Conservation (phyloP, 2,113 vertebrate species). For the Amphiprion percula region DNA sequence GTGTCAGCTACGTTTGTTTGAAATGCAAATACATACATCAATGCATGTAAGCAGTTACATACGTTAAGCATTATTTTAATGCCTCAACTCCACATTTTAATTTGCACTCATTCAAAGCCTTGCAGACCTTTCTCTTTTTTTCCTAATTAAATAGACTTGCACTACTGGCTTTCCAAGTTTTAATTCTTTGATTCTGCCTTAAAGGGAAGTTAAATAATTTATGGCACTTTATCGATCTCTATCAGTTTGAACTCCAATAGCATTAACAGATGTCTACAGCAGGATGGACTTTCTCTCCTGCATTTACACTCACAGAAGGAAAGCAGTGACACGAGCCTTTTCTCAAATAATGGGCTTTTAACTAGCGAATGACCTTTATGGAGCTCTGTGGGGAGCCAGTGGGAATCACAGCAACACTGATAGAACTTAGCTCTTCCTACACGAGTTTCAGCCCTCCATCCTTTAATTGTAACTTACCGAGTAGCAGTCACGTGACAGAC, state of each 20-base stretch:
- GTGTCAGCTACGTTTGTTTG: conserved; percentile 28
- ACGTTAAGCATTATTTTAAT: background rate
- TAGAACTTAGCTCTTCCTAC: conserved; percentile 19
- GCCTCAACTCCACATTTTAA: conserved; percentile 22
- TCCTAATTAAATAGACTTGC: conserved; percentile 5
- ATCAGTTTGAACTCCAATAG: conserved; percentile 2
- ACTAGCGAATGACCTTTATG: conserved; percentile 61
- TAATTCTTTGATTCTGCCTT: background rate
- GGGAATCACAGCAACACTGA: conserved; percentile 36
- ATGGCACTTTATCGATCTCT: background rate
- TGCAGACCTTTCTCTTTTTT: background rate
- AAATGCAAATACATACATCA: conserved; percentile 26
- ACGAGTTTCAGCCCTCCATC: background rate
- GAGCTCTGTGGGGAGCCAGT: conserved; percentile 19
- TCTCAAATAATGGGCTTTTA: conserved; percentile 46
- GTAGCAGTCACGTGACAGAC: conserved; percentile 24
- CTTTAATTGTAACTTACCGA: background rate
- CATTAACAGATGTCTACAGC: background rate
- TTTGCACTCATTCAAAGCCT: background rate
- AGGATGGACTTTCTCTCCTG: conserved; percentile 6
- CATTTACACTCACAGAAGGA: conserved; percentile 18
- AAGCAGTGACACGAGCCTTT: conserved; percentile 43
- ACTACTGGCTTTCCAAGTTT: background rate
- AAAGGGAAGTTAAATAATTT: conserved; percentile 23
- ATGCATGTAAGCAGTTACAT: no score